These are phyloP conservation scores for Psephotus haematonotus DNA, from an alignment of 2,113 vertebrate genomes.

Conservation along the genomic window DNA sequence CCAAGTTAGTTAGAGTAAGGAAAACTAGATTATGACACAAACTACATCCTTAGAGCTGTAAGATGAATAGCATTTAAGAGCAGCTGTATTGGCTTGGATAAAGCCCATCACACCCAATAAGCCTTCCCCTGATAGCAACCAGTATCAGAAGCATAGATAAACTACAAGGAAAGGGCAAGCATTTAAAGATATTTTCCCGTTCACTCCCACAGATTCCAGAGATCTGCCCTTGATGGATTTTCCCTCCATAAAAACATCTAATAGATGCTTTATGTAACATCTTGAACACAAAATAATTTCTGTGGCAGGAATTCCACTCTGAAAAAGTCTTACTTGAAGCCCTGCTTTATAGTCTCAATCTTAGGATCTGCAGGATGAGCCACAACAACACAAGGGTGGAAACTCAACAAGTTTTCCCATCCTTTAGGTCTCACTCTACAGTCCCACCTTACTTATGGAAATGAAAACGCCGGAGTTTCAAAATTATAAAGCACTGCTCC, in stretches of 20 bases:
- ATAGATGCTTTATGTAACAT: not conserved
- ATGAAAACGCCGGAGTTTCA: not conserved
- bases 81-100: constrained; percentile 21
- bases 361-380: not conserved
- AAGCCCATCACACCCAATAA: not conserved
- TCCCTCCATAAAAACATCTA: not conserved
- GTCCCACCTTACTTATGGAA: not conserved
- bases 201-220: not conserved
- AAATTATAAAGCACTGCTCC: not conserved
- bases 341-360: not conserved
- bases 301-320: not conserved
- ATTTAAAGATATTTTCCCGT: not conserved
- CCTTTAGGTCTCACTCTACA: not conserved
- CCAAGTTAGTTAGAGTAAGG: not conserved
- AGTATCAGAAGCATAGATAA: not conserved
- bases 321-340: not conserved
- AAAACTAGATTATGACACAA: not conserved
- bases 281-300: not conserved
- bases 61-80: not conserved
- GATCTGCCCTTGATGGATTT: not conserved
- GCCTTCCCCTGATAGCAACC: not conserved
- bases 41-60: not conserved
- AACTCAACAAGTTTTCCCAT: not conserved
- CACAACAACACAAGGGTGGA: not conserved
- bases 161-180: not conserved